Evolutionary conservation across 2,113 vertebrate genomes (phyloP).

Genomic region (Microcebus griseorufus): DNA sequence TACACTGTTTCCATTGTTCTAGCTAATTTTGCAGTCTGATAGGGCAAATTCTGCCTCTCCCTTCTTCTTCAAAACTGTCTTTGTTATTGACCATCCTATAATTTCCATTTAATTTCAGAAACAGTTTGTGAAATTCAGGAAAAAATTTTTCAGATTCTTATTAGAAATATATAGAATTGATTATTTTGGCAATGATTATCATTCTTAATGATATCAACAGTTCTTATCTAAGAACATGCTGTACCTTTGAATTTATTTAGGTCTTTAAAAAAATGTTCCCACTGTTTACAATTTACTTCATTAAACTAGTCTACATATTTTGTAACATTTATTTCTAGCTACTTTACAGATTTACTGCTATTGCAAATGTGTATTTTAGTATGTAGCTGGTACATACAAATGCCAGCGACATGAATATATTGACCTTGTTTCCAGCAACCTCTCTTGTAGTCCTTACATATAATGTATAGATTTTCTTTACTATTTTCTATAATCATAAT

Average conservation of each 20-base stretch:
- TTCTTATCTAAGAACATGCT: neutral
- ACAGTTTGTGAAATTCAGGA: neutral
- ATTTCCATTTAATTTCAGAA: slow-evolving; percentile 34
- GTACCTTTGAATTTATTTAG: neutral
- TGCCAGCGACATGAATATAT: neutral
- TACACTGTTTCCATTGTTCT: neutral
- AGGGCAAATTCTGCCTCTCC: neutral
- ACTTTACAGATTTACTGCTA: neutral
- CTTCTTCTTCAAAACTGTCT: neutral
- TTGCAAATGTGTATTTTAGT: no score
- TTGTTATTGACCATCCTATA: neutral
- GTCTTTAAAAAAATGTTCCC: neutral
- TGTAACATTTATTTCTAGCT: neutral
- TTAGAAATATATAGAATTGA: slow-evolving; percentile 29
- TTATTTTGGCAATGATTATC: neutral
- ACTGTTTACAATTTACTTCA: neutral
- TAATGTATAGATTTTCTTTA: neutral
- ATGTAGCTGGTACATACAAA: neutral
- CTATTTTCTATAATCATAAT: neutral
- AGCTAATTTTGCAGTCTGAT: neutral
- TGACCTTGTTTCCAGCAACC: neutral
- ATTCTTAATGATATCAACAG: neutral
- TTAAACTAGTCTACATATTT: neutral
- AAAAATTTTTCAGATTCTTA: neutral
- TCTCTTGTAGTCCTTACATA: neutral